phyloP scores from a whole-genome alignment of 2,888 invertebrate species.

The Steinernema carpocapsae region DNA sequence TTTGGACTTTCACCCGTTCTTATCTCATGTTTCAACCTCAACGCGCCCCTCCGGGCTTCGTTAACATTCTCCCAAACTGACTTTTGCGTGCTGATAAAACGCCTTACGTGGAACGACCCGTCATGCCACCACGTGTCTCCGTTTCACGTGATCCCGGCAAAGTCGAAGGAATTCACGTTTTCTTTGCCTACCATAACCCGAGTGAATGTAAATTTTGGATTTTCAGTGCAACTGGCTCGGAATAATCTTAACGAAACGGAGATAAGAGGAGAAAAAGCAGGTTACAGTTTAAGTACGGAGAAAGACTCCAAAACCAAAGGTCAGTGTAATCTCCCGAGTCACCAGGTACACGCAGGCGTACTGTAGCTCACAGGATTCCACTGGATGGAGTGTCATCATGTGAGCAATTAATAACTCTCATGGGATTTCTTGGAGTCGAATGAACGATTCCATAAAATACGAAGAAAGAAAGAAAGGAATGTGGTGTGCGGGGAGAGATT shows the following conservation, averaged over 20 bases:
- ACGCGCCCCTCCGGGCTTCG: neutral
- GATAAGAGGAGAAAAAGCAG: neutral
- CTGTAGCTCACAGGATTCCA: too few species aligned
- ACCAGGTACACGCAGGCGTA: too few species aligned
- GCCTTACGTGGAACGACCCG: neutral
- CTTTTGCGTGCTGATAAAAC: constrained; percentile 4
- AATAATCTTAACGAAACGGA: neutral
- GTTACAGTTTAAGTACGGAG: too few species aligned
- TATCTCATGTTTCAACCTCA: neutral
- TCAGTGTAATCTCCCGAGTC: too few species aligned
- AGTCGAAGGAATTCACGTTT: neutral
- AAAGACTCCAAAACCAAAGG: too few species aligned
- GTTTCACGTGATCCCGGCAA: neutral
- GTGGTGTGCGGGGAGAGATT: too few species aligned
- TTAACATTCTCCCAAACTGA: neutral
- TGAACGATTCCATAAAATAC: too few species aligned
- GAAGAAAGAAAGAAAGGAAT: too few species aligned
- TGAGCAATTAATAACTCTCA: too few species aligned
- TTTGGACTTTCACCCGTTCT: neutral
- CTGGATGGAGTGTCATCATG: too few species aligned
- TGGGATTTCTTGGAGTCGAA: too few species aligned
- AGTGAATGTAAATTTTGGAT: neutral
- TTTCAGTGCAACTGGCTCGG: neutral
- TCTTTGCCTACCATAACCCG: neutral
- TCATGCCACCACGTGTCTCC: constrained; percentile 1